phyloP scores from a whole-genome alignment of 2,888 invertebrate genomes.

The Metallyticus violacea region DNA sequence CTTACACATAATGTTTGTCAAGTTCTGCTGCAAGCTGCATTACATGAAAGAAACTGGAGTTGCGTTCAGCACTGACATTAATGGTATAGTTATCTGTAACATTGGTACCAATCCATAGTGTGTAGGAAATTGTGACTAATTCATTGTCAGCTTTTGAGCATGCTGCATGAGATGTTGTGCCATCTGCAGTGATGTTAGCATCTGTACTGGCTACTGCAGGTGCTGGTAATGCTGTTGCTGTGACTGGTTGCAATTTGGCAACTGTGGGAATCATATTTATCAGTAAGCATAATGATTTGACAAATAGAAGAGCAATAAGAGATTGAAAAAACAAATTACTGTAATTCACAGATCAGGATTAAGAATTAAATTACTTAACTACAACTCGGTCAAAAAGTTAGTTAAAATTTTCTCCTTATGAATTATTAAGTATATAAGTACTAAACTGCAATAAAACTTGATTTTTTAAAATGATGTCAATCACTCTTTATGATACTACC shows the following conservation, averaged over 20 bases:
- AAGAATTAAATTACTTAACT: too few relatives aligned
- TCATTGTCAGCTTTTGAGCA: conserved; percentile 19
- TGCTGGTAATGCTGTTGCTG: conserved; percentile 18
- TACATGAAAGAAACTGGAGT: conserved; percentile 57
- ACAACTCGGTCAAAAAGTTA: too few relatives aligned
- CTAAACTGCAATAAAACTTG: too few relatives aligned
- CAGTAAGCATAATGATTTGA: too few relatives aligned
- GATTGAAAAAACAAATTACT: too few relatives aligned
- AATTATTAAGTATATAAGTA: too few relatives aligned
- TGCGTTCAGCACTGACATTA: conserved; percentile 70
- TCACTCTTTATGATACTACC: too few relatives aligned
- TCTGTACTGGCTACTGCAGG: conserved; percentile 5
- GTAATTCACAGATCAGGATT: too few relatives aligned
- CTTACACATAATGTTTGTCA: conserved; percentile 59
- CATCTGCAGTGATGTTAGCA: background rate
- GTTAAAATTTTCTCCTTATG: too few relatives aligned
- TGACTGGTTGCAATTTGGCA: background rate
- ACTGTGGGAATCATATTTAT: too few relatives aligned
- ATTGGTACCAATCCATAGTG: conserved; percentile 85
- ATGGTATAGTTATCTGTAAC: conserved; percentile 78
- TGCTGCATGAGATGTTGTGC: background rate
- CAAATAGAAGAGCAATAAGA: too few relatives aligned
- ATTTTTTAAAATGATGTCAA: too few relatives aligned
- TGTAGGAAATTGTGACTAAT: conserved; percentile 76
- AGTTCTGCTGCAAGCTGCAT: conserved; percentile 81